Evolutionary conservation across 53 echinoderm and acorn worm genomes (phyloP), one percentile per base, ranked within the genome.

Genomic region (Paelopatides confundens): DNA sequence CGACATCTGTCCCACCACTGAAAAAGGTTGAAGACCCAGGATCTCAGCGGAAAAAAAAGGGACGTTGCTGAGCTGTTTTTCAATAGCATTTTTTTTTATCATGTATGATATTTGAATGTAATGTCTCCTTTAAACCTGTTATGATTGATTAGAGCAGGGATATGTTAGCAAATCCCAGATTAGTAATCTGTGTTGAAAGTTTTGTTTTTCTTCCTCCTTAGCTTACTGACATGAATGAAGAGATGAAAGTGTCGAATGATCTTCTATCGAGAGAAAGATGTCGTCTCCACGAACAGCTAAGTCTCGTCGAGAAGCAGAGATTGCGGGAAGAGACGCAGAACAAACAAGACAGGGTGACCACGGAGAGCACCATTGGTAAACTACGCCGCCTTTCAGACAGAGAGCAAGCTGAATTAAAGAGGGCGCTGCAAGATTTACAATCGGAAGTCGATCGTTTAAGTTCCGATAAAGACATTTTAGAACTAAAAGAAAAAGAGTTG

Each of bases 241-340:
- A 91, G 52, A 88, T 99, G 7, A 90, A 99, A 86, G 95, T 95
- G 12, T 94, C 95, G 4, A 93, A 90, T 23, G 99, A 99, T 74
- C 95, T 95, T 43, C 77, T 95, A 68, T 87, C 62, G 2, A 92
- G 94, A 82, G 99, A 99, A 76, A 89, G 94, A 28, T 71, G 89
- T 35, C 84, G 94, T 4, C 86, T 99, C 26, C 99, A 99, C 43
- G 62, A 76, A 18, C 95, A 99, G 78, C 78, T 99, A 5, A 66
- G 92, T 39, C 64, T 85, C n/a, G 66, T 87, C 30, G 94, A 95
- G 63, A 92, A 94, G 54, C 33, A 79, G 31, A 50, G 79, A 30
- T 4, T 79, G 14, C 12, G 79, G 74, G 38, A 81, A 1, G 92
- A 99, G 10, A 89, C 90, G 47, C 92, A 88, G 37, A 68, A 89